phyloP scores from a whole-genome alignment of 2,888 invertebrate genomes.

The Halictus ligatus region DNA sequence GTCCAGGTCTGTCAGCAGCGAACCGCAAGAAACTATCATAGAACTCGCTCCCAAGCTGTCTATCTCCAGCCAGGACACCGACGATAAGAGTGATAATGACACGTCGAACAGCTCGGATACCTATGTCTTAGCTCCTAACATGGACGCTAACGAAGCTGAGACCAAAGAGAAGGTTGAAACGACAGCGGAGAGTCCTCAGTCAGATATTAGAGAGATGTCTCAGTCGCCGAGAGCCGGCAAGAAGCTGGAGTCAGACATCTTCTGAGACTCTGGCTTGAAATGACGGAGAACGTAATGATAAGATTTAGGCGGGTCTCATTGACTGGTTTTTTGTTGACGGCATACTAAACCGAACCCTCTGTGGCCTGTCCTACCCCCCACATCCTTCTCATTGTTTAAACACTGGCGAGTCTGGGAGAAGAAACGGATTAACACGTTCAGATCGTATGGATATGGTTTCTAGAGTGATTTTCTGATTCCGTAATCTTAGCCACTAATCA shows the following conservation, averaged over 20 bases:
- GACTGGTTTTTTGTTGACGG: slow-evolving; percentile 46
- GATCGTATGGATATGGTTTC: slow-evolving; percentile 72
- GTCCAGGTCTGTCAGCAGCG: slow-evolving; percentile 76
- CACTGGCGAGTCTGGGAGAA: slow-evolving; percentile 57
- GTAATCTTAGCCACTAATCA: slow-evolving; percentile 44
- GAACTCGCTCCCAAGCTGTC: slow-evolving; percentile 51
- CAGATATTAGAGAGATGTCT: slow-evolving; percentile 70
- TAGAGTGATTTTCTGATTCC: slow-evolving; percentile 63
- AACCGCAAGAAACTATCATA: slow-evolving; percentile 61
- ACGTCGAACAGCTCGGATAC: slow-evolving; percentile 27
- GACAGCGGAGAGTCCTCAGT: not conserved
- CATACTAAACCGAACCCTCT: slow-evolving; percentile 24
- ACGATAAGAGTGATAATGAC: slow-evolving; percentile 27
- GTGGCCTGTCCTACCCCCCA: slow-evolving; percentile 34
- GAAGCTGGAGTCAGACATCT: slow-evolving; percentile 59
- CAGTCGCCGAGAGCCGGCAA: slow-evolving; percentile 66
- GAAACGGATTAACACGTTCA: slow-evolving; percentile 59
- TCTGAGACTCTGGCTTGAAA: slow-evolving; percentile 29
- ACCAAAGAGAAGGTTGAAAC: not conserved
- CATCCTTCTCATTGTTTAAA: slow-evolving; percentile 38
- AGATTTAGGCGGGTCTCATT: slow-evolving; percentile 44
- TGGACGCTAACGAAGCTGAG: not conserved
- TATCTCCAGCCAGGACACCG: slow-evolving; percentile 20
- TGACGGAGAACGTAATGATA: not conserved
- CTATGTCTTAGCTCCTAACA: slow-evolving; percentile 25